Conservation (phyloP, 1,140 invertebrate genomes). For the Sarcophaga peregrina region DNA sequence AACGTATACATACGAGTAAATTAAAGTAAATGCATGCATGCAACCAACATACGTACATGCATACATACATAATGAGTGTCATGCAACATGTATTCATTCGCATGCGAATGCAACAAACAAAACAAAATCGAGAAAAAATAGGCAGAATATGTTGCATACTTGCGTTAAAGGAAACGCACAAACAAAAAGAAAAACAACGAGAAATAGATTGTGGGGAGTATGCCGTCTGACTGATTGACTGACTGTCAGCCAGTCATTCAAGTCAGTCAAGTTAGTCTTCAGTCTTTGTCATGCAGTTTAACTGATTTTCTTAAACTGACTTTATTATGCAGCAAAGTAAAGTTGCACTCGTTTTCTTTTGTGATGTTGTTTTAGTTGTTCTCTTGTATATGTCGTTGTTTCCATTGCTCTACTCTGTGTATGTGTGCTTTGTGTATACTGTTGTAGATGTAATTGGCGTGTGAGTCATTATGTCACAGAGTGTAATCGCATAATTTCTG, state of each 20-base stretch:
- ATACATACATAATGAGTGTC: constrained; percentile 6
- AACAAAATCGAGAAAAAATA: not conserved
- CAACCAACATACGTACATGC: not conserved
- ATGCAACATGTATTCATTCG: constrained; percentile 3
- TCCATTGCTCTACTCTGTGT: not conserved
- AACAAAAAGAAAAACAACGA: not conserved
- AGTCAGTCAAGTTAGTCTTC: not conserved
- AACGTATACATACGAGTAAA: not conserved
- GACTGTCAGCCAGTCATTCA: not conserved
- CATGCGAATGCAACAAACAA: not conserved
- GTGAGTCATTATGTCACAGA: constrained; percentile 28
- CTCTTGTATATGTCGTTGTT: not conserved
- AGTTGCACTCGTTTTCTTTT: not conserved
- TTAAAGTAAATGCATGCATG: too few relatives aligned
- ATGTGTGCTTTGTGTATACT: too few relatives aligned
- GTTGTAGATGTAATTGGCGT: not conserved
- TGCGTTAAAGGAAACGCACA: not conserved
- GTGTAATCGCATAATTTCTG: constrained; percentile 48
- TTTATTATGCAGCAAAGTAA: constrained; percentile 7
- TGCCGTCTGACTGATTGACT: too few relatives aligned
- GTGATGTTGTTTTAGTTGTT: not conserved
- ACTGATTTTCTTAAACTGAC: constrained; percentile 11
- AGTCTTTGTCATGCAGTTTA: not conserved
- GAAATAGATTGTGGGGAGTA: not conserved
- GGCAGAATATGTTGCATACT: not conserved